Evolutionary conservation across 1,140 invertebrate species (phyloP), one percentile per base, ranked within the genome.

Genomic region (Tachypleus tridentatus): DNA sequence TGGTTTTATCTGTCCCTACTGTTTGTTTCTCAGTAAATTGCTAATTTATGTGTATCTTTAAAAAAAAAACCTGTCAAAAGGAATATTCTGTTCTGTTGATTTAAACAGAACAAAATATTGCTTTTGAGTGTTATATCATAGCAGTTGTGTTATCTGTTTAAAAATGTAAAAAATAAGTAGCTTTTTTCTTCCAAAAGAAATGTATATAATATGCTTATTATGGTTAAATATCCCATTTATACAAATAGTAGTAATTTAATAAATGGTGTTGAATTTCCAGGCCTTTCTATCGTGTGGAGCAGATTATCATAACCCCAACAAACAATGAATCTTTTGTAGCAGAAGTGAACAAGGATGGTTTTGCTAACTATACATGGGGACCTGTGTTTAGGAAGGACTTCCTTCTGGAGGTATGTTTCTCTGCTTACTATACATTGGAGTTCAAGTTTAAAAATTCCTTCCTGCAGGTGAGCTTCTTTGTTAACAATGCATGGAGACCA

Each of bases 231-330:
- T 29, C 29, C 29, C 29, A 29, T 29, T 29, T 29, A 29, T 29
- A 29, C 29, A 29, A 29, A 29, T 29, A 29, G 29, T 29, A 29
- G 29, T 29, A 29, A 29, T 29, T 29, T 29, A 29, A 29, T 29
- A 29, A 29, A 29, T 2, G 29, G 29, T 29, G 29, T 29, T 29
- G 29, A 29, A 29, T 29, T 29, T 29, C 29, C 53, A 54, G 53
- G 66, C 96, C 96, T 0, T 99, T 99, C 77, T 98, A 97, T 76
- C 82, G 97, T 67, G 89, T 87, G 3, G 93, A 98, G 77, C 92
- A 96, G 77, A 76, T 97, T 56, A 95, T 92, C 63, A 83, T 90
- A 10, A 83, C 69, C 59, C 72, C 72, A 52, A 64, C 57, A 49
- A 64, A 70, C 57, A 11, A 68, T 7, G 29, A 62, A 4, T 53